Conservation (phyloP, 2,113 vertebrate genomes). For the Zapornia atra region DNA sequence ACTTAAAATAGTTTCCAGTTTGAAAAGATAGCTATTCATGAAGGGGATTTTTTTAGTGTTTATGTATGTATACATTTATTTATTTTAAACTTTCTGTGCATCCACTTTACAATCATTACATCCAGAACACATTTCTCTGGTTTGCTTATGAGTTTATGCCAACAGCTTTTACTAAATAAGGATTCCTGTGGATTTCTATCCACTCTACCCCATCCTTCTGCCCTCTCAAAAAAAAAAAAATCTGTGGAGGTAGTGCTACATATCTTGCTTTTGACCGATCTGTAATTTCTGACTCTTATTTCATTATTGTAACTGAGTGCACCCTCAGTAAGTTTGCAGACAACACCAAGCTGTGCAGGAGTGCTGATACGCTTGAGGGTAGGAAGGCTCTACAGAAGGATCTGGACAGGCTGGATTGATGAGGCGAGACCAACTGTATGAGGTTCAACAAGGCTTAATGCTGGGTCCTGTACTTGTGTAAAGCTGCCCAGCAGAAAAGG, state of each 20-base stretch:
- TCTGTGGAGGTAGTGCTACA: not conserved
- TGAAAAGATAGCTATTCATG: not conserved
- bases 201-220: not conserved
- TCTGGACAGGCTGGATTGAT: too few relatives aligned
- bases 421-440: too few relatives aligned
- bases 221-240: not conserved
- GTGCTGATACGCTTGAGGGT: too few relatives aligned
- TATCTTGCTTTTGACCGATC: not conserved
- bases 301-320: not conserved
- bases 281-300: not conserved
- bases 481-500: too few relatives aligned
- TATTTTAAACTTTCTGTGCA: not conserved
- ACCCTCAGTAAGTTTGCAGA: too few relatives aligned
- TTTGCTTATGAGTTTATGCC: not conserved
- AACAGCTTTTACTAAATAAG: not conserved
- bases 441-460: too few relatives aligned
- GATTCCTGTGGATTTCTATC: not conserved
- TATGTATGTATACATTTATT: not conserved
- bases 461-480: too few relatives aligned
- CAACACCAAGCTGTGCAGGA: too few relatives aligned
- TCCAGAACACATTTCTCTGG: not conserved
- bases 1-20: not conserved
- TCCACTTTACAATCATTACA: not conserved
- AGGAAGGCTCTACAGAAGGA: too few relatives aligned
- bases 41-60: rapidly evolving